Evolutionary conservation across 2,113 vertebrate genomes (phyloP), one percentile per base, ranked within the genome.

Genomic region (Motacilla alba): DNA sequence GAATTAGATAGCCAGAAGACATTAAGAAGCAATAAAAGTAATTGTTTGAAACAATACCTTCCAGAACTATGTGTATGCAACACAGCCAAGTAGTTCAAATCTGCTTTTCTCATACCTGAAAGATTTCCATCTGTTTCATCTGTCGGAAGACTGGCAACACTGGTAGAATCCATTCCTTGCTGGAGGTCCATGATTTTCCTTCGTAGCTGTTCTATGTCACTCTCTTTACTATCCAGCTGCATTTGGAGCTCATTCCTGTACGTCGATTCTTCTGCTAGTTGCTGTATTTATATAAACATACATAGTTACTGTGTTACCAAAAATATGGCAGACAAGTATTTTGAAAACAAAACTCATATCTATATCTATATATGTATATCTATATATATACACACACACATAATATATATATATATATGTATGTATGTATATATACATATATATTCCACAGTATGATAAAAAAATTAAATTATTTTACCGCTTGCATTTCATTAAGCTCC

Each of bases 161-260:
- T 99, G 30, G 99, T 99, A 92, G 98, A 99, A 89, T 99, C 99
- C 96, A 99, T 98, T 75, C 99, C 98, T 91, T 98, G 98, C 89
- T 99, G 99, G 87, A 99, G 97, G 91, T 99, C 99, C 53, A 98
- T 97, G 76, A 99, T 98, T 95, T 99, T 99, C 92, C 99, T 98
- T 26, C 98, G 97, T 4, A 99, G 97, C 68, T 99, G 99, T 94
- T 99, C 99, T 90, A 99, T 99, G 96, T 99, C 99, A 52, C 99
- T 99, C 95, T 99, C 99, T 95, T 99, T 99, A 98, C 99, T 99
- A 96, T 99, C 99, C 94, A 99, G 96, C 96, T 99, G 99, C 99
- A 99, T 99, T 94, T 99, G 99, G 82, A 99, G 98, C 96, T 99
- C 99, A 39, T 98, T 99, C 97, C 97, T 99, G 87, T 99, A 98